A percentile compares a stretch with the other conserved stretches of the same genome.
Conservation (phyloP, 1,140 invertebrate genomes). For the Diplogasteroides magnus region DNA sequence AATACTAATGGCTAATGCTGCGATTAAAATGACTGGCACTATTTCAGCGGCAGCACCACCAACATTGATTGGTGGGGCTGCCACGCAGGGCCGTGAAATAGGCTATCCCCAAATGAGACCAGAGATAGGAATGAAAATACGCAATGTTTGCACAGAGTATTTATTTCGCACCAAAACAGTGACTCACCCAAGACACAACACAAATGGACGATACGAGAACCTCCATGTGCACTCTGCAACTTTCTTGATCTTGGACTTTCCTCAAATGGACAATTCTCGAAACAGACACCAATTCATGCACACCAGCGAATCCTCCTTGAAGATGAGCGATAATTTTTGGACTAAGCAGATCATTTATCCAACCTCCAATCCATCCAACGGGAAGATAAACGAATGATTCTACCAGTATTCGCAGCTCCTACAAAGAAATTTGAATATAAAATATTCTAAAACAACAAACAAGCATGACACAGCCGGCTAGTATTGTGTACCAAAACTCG, state of each 20-base stretch:
- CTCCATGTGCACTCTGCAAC: constrained; percentile 54
- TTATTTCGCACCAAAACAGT: neutral
- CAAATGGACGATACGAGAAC: constrained; percentile 41
- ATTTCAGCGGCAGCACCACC: too few relatives aligned
- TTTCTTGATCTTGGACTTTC: constrained; percentile 47
- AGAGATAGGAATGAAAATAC: too few relatives aligned
- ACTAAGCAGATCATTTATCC: constrained; percentile 32
- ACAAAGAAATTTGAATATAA: neutral
- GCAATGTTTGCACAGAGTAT: too few relatives aligned
- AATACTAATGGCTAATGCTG: too few relatives aligned
- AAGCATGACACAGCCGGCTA: neutral
- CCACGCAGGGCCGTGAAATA: too few relatives aligned
- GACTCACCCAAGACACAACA: constrained; percentile 35
- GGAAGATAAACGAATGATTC: constrained; percentile 51
- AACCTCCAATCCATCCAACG: constrained; percentile 41
- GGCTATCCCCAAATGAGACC: too few relatives aligned
- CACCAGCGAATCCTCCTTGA: neutral
- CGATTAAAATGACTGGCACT: too few relatives aligned
- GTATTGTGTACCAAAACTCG: neutral
- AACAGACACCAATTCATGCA: neutral
- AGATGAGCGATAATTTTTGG: constrained; percentile 26
- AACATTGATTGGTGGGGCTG: too few relatives aligned
- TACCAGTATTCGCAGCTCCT: constrained; percentile 42
- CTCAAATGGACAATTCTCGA: constrained; percentile 26
- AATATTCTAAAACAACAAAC: neutral